Percentiles rank a stretch among this genome's conserved stretches.
Conservation (phyloP, 30 jellyfish, hydroid and myxozoan genomes). For the Morbakka virulenta region DNA sequence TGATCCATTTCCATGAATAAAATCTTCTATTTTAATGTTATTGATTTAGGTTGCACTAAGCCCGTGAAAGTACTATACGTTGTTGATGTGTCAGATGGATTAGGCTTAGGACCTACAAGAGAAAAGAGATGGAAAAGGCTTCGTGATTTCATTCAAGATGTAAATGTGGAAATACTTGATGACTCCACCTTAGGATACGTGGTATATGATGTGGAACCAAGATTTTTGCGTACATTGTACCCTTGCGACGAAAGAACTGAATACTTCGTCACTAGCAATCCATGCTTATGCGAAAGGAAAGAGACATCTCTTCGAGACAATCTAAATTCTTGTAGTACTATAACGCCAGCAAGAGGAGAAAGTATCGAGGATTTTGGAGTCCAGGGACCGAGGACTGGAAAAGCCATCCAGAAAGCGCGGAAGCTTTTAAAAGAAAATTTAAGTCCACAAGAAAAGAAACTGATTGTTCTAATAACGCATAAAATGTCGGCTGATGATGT, state of each 20-base stretch:
- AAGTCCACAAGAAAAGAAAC: constrained; percentile 49
- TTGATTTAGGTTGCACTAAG: constrained; percentile 77
- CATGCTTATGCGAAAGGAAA: constrained; percentile 76
- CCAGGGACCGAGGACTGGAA: constrained; percentile 96
- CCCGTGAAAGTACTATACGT: constrained; percentile 80
- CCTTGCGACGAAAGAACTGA: constrained; percentile 93
- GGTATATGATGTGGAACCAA: constrained; percentile 93
- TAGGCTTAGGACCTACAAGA: constrained; percentile 89
- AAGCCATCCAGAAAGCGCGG: constrained; percentile 80
- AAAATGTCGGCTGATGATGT: constrained; percentile 83
- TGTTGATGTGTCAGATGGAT: constrained; percentile 94
- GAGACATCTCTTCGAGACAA: constrained; percentile 18
- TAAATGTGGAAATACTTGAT: constrained; percentile 56
- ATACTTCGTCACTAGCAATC: constrained; percentile 77
- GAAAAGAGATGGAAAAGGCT: constrained; percentile 85
- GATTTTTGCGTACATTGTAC: constrained; percentile 56
- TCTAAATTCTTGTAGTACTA: constrained; percentile 72
- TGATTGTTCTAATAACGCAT: constrained; percentile 85
- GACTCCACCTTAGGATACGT: constrained; percentile 76
- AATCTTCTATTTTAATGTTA: neutral
- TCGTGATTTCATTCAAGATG: constrained; percentile 64
- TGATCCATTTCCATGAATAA: neutral
- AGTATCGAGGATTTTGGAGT: constrained; percentile 95
- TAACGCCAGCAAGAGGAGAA: constrained; percentile 82
- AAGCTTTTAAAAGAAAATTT: constrained; percentile 36